A percentile compares a stretch with the other conserved stretches of the same genome.
Evolutionary conservation across 1,140 invertebrate species (phyloP).

Genomic region (Stegodyphus mimosarum): DNA sequence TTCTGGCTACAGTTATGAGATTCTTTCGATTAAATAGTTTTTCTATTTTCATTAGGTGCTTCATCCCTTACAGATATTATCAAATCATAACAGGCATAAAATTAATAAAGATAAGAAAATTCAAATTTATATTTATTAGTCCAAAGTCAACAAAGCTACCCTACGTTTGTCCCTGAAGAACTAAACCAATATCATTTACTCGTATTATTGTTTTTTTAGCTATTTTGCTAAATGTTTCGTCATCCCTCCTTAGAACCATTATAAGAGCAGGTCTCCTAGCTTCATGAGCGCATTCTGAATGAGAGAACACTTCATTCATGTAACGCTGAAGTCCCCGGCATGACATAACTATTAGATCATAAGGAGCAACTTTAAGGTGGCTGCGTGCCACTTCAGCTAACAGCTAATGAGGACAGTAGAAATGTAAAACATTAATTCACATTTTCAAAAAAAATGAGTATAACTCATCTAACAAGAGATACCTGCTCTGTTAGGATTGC

Average conservation of each 20-base stretch:
- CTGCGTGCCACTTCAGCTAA: conserved; percentile 96
- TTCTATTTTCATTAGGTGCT: too few species aligned
- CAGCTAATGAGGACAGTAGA: conserved; percentile 73
- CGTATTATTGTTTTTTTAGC: conserved; percentile 93
- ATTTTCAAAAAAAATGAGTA: conserved; percentile 5
- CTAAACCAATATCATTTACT: too few species aligned
- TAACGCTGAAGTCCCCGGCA: conserved; percentile 92
- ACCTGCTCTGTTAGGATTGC: too few species aligned
- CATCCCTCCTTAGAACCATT: conserved; percentile 89
- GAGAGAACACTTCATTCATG: conserved; percentile 93
- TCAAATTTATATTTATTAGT: too few species aligned
- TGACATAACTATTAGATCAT: conserved; percentile 94
- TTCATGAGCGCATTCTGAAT: conserved; percentile 97
- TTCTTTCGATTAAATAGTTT: too few species aligned
- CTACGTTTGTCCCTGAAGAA: too few species aligned
- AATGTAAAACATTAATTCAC: background rate
- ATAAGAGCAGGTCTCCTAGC: conserved; percentile 91
- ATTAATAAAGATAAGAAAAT: too few species aligned
- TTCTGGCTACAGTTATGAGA: too few species aligned
- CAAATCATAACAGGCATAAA: too few species aligned
- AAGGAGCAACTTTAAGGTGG: conserved; percentile 95
- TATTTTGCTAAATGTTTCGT: conserved; percentile 98
- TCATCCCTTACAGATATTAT: too few species aligned
- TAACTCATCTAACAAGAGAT: too few species aligned
- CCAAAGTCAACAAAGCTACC: too few species aligned